Conservation (phyloP, 2,888 invertebrate species). For the Polydrusus tereticollis region DNA sequence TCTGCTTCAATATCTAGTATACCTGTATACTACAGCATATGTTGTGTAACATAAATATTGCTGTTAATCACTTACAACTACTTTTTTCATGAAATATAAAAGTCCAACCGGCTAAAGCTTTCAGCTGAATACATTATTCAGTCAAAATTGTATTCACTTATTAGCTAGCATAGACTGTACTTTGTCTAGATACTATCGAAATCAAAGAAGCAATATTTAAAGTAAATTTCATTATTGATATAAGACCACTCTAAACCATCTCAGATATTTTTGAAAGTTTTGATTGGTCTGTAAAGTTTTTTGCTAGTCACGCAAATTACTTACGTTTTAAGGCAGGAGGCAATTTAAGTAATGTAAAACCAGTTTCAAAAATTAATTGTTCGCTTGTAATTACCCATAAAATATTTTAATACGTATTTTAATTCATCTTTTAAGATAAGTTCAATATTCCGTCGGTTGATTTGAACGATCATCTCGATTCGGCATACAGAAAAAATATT, state of each 20-base stretch:
- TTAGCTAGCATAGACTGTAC: too few relatives aligned
- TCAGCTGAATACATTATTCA: too few relatives aligned
- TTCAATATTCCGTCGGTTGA: background rate
- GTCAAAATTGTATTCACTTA: too few relatives aligned
- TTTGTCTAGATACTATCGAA: too few relatives aligned
- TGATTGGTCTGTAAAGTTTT: background rate
- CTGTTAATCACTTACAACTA: too few relatives aligned
- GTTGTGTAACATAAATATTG: background rate
- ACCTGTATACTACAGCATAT: too few relatives aligned
- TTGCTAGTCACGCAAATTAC: constrained; percentile 20
- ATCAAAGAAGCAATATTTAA: too few relatives aligned
- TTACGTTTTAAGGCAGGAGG: constrained; percentile 1
- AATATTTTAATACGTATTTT: constrained; percentile 17
- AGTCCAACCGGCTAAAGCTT: too few relatives aligned
- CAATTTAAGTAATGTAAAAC: constrained; percentile 3
- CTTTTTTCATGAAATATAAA: too few relatives aligned
- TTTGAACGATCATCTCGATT: background rate
- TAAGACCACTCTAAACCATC: background rate
- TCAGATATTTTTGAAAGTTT: background rate
- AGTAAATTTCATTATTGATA: background rate
- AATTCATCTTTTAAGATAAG: constrained; percentile 3
- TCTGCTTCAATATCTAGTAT: background rate
- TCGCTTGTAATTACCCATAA: constrained; percentile 1
- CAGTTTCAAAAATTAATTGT: constrained; percentile 17
- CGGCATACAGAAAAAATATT: background rate